Conservation (phyloP, 2,888 invertebrate genomes). For the Myopa testacea region DNA sequence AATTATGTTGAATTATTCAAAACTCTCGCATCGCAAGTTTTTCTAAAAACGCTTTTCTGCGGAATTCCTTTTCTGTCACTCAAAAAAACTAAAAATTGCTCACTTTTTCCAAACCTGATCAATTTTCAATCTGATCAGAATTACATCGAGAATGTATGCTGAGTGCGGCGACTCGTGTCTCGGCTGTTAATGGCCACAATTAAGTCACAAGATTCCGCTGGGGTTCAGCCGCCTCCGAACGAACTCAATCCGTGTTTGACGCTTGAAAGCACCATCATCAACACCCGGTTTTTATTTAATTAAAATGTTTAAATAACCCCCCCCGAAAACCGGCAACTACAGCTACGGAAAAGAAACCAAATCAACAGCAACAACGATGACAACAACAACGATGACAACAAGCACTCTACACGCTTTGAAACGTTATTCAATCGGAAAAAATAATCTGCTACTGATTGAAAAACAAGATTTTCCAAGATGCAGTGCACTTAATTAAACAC, state of each 20-base stretch:
- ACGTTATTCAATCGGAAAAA: background rate
- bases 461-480: constrained; percentile 17
- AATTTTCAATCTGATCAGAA: too few species aligned
- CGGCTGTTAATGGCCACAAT: constrained; percentile 5
- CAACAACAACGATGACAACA: constrained; percentile 23
- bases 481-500: background rate
- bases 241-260: background rate
- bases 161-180: background rate
- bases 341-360: background rate
- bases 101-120: too few species aligned
- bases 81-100: too few species aligned
- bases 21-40: too few species aligned
- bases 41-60: too few species aligned
- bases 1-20: too few species aligned
- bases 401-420: constrained; percentile 29
- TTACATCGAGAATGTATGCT: too few species aligned
- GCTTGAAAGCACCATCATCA: background rate
- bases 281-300: constrained; percentile 24
- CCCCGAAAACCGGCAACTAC: constrained; percentile 37
- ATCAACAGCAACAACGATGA: constrained; percentile 5
- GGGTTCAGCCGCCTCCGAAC: background rate
- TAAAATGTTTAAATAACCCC: constrained; percentile 9
- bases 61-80: too few species aligned
- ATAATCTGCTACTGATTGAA: constrained; percentile 12
- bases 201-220: background rate